phyloP scores from a whole-genome alignment of 2,888 invertebrate species.

The Frankliniella intonsa region DNA sequence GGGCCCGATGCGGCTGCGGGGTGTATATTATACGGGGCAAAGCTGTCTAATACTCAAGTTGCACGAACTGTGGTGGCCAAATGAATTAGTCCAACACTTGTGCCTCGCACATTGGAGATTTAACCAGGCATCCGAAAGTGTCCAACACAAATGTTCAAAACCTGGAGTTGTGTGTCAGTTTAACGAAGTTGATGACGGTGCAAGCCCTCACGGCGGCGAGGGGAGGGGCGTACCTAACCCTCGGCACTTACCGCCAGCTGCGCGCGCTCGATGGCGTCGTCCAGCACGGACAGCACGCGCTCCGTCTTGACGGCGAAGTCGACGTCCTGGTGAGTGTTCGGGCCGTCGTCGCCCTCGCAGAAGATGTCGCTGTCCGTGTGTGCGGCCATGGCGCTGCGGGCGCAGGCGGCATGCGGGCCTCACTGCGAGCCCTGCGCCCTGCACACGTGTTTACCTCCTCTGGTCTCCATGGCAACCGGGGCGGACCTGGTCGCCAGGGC shows the following conservation, averaged over 20 bases:
- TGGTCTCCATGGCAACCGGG: not conserved
- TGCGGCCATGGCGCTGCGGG: not conserved
- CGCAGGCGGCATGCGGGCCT: not conserved
- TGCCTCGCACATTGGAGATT: too few relatives aligned
- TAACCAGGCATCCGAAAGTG: too few relatives aligned
- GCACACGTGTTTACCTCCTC: not conserved
- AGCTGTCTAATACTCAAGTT: too few relatives aligned
- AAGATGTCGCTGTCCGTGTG: not conserved
- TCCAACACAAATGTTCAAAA: too few relatives aligned
- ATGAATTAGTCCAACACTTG: too few relatives aligned
- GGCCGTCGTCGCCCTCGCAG: not conserved
- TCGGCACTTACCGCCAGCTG: not conserved
- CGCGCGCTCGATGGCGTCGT: conserved; percentile 1
- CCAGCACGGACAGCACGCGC: not conserved
- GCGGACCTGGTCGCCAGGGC: not conserved
- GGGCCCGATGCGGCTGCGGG: too few relatives aligned
- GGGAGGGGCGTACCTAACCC: too few relatives aligned
- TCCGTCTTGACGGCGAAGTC: conserved; percentile 11
- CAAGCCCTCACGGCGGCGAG: too few relatives aligned
- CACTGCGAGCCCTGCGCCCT: not conserved
- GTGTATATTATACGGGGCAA: too few relatives aligned
- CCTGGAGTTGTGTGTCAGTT: too few relatives aligned
- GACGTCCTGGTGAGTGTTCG: not conserved
- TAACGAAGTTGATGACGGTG: not conserved
- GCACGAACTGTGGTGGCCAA: too few relatives aligned